Base-by-base conservation (phyloP, 1,140 invertebrate genomes). In the Protaetia brevitarsis region DNA sequence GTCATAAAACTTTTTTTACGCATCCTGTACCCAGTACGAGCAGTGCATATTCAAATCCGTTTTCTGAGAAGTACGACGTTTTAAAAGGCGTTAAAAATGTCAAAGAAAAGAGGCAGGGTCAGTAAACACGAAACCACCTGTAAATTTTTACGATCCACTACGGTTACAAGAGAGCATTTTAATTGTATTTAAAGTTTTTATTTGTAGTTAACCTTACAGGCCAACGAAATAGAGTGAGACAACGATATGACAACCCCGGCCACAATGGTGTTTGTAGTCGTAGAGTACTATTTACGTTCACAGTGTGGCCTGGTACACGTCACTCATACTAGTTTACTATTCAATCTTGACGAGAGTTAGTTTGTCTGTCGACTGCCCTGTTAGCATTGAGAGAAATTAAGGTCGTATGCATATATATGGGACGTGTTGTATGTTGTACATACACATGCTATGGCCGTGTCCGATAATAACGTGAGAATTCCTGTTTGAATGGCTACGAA, bases 51-150 rank as follows among this genome's bases (percentile, higher is more conserved):
- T 51, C 41, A 51, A 51, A 51, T 51, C 26, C 13, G 6, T 11
- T 19, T 51, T 51, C 41, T 23, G 7, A 51, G 41, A 51, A 51
- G 41, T 51, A 23, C 41, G 41, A 23, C 41, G 4, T 51, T 51
- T 51, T 51, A 23, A 51, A 8, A 51, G 41, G 11, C 41, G 41
- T 51, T 51, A 51, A 51, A 51, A 51, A 23, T 51, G 41, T 51
- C 16, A 10, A 51, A 51, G 26, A 23, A 19, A 16, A 51, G 26
- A 51, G 41, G 19, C 41, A 23, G 41, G 41, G 19, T 19, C 16
- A 51, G 19, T 51, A 51, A 51, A 51, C 41, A 51, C 41, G 41
- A 51, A 51, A 51, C 41, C 41, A 51, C 41, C 41, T 51, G 41
- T 51, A 51, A 51, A 51, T 51, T 51, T 45, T 51, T 51, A 51